These are phyloP conservation scores for Ellobium chinense DNA, from an alignment of 2,888 invertebrate species.

Conservation along the genomic window DNA sequence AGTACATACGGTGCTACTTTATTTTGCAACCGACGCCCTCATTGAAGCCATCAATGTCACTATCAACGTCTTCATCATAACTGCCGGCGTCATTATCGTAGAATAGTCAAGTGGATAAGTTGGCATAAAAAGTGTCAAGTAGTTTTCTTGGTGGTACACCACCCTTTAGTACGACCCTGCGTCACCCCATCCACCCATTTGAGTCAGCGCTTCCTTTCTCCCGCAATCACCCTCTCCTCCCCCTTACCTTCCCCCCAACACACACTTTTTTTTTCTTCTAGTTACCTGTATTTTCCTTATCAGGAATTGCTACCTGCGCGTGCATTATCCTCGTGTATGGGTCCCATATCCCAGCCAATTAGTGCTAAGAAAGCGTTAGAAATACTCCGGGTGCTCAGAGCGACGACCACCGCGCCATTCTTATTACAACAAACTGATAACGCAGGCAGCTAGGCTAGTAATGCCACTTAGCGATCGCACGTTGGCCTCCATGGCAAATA, in stretches of 20 bases:
- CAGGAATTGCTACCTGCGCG: neutral
- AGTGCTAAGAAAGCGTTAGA: neutral
- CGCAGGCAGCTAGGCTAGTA: neutral
- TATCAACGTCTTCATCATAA: no score
- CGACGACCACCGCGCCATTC: neutral
- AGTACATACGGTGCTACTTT: no score
- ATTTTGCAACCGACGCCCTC: no score
- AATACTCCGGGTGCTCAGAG: neutral
- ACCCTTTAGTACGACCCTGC: no score
- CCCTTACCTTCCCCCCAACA: neutral
- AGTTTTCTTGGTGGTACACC: no score
- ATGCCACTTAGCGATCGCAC: neutral
- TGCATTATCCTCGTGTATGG: neutral
- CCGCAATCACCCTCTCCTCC: neutral
- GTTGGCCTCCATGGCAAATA: neutral
- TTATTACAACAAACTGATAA: neutral
- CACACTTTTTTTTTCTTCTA: neutral
- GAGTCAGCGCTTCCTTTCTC: neutral
- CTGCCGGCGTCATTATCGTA: no score
- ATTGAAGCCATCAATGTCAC: no score
- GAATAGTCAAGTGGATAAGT: no score
- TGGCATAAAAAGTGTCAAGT: no score
- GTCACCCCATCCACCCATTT: no score
- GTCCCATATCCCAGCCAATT: neutral
- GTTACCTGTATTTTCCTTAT: neutral